Conservation (phyloP, 2,797 vertebrate genomes). For the Sebastes glaucus region DNA sequence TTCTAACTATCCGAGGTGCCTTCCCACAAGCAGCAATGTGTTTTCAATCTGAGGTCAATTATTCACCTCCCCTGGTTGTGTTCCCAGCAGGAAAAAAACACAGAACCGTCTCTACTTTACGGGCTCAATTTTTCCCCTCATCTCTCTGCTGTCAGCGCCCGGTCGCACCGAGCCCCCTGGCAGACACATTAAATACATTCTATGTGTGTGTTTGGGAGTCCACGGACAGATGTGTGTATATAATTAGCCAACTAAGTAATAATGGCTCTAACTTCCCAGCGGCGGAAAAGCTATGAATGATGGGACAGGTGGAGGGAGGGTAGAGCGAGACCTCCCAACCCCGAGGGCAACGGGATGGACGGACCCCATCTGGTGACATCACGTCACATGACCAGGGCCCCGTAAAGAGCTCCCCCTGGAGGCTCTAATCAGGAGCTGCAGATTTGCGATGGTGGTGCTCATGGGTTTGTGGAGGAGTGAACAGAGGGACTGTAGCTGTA, state of each 20-base stretch:
- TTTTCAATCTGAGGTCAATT: conserved; percentile 77
- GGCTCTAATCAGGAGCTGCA: conserved; percentile 17
- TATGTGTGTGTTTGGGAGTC: conserved; percentile 33
- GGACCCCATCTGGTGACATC: conserved; percentile 66
- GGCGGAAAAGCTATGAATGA: conserved; percentile 69
- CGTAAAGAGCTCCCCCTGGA: conserved; percentile 49
- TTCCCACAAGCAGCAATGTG: conserved; percentile 74
- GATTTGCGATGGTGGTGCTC: neutral
- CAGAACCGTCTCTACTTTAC: conserved; percentile 68
- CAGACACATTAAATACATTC: conserved; percentile 44
- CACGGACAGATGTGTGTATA: conserved; percentile 70
- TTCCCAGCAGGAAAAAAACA: conserved; percentile 65
- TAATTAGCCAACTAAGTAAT: conserved; percentile 72
- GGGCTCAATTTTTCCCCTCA: conserved; percentile 46
- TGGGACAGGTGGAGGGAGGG: conserved; percentile 71
- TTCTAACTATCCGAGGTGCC: conserved; percentile 52
- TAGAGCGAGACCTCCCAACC: conserved; percentile 39
- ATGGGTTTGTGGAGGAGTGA: conserved; percentile 31
- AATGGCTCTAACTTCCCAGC: conserved; percentile 74
- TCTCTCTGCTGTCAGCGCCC: conserved; percentile 66
- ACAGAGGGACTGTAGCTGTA: conserved; percentile 24
- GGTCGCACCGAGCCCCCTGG: conserved; percentile 46
- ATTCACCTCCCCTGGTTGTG: conserved; percentile 70
- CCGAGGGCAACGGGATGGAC: conserved; percentile 43
- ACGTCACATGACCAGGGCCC: conserved; percentile 30